These are phyloP conservation scores for Stenichneumon culpator DNA, from an alignment of 2,888 invertebrate genomes.

Conservation along the genomic window DNA sequence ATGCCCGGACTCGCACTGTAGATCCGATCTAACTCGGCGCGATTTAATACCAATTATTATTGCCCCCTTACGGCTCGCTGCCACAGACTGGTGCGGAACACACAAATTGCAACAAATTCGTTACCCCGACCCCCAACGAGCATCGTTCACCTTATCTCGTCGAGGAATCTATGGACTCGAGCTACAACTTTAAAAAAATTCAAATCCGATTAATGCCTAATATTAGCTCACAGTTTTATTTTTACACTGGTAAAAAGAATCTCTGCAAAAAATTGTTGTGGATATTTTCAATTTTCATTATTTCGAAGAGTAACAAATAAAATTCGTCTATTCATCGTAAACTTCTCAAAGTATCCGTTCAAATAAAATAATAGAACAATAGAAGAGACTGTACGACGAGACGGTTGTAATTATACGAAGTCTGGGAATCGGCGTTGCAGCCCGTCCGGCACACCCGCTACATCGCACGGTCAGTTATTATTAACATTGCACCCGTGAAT, in stretches of 20 bases:
- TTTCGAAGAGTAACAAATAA: neutral
- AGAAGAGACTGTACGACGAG: neutral
- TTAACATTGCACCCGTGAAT: conserved; percentile 63
- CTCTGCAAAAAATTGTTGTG: neutral
- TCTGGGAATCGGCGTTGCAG: conserved; percentile 1
- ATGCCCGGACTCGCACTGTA: conserved; percentile 59
- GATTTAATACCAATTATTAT: conserved; percentile 82
- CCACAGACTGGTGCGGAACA: conserved; percentile 70
- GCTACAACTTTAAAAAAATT: neutral
- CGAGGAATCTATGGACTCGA: conserved; percentile 41
- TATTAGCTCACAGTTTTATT: neutral
- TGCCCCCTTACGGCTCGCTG: conserved; percentile 41
- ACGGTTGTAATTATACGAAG: neutral
- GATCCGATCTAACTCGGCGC: conserved; percentile 77
- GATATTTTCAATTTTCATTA: neutral
- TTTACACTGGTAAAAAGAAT: neutral
- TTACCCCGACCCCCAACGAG: conserved; percentile 61
- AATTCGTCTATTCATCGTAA: neutral
- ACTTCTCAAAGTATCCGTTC: neutral
- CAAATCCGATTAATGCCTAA: neutral
- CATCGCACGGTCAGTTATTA: conserved; percentile 47
- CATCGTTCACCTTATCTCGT: conserved; percentile 42
- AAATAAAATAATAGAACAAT: neutral
- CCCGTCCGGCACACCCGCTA: conserved; percentile 33
- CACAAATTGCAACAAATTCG: conserved; percentile 80